Conservation (phyloP, 2,888 invertebrate species). For the Cheilosia scutellata region DNA sequence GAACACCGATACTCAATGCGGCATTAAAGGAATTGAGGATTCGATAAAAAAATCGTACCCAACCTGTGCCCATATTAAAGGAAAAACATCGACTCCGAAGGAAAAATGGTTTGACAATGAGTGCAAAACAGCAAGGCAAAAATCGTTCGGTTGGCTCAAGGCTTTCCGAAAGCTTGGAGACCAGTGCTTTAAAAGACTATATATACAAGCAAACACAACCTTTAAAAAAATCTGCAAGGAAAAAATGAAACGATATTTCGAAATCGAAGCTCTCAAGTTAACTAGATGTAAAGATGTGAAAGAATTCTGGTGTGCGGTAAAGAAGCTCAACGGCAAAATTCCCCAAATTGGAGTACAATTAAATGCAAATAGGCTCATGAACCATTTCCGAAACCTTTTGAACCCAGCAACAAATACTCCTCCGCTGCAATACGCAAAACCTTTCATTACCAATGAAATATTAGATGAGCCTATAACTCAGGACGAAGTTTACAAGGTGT, state of each 20-base stretch:
- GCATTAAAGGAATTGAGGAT: neutral
- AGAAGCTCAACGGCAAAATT: neutral
- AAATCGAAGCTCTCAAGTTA: too few relatives aligned
- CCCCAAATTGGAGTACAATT: neutral
- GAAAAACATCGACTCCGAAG: neutral
- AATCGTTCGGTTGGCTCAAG: constrained; percentile 21
- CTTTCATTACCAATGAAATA: too few relatives aligned
- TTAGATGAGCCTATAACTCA: too few relatives aligned
- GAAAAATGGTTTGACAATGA: constrained; percentile 10
- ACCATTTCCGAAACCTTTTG: too few relatives aligned
- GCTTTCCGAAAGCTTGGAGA: constrained; percentile 15
- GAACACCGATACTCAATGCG: neutral
- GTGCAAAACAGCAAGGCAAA: constrained; percentile 2
- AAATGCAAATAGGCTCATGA: neutral
- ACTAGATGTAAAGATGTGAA: neutral
- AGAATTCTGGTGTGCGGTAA: constrained; percentile 1
- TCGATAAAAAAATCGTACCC: constrained; percentile 1
- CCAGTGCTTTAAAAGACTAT: constrained; percentile 2
- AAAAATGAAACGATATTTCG: neutral
- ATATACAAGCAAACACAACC: neutral
- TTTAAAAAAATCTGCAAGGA: constrained; percentile 5
- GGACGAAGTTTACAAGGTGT: too few relatives aligned
- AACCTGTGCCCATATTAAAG: too few relatives aligned
- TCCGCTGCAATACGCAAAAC: too few relatives aligned
- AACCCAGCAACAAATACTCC: neutral